Base-by-base conservation (phyloP, 2,113 vertebrate species). In the Serilophus lunatus region DNA sequence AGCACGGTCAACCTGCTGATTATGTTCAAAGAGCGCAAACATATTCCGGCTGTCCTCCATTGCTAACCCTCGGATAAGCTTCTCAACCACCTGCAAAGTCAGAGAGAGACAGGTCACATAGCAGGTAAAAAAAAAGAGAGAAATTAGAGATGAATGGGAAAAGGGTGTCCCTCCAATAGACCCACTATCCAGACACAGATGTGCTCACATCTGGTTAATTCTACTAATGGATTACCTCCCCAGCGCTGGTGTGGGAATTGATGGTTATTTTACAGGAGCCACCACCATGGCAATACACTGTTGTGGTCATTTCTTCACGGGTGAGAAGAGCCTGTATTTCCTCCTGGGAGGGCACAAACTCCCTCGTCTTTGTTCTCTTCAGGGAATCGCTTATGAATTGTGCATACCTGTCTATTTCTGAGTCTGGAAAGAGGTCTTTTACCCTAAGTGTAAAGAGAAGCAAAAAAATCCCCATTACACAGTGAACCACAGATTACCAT, bases 191-290 rank as follows among this genome's bases (percentile, higher is more conserved):
- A 81, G n/a, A 74, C 15, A 70, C 23, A 77, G 35, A 51, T 59
- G 31, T 56, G 71, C 38, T 54, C 35, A 44, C 18, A 54, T n/a
- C 31, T 71, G 31, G 12, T 72, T 47, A 74, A 40, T 11, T 50
- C 49, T 57, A 66, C 26, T 20, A 50, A 20, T 25, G 29, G 36
- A 65, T 96, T 92, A 99, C 99, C 99, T 99, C 99, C 94, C 99
- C 99, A 38, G 99, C 99, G 1, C 98, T 99, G 59, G 99, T 99
- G 97, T 99, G 99, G 18, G 99, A 99, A 92, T 99, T 99, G 95
- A 99, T 99, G 96, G 98, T 99, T 97, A 99, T 99, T 97, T 99
- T 99, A 96, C 99, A 99, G 93, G 99, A 99, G 45, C 99, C 99
- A 72, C 99, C 99, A 7, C 99, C 99, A 17, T 99, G 99, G 79